Evolutionary conservation across 2,797 vertebrate genomes (phyloP), one percentile per base, ranked within the genome.

Genomic region (Pseudomugil tenellus): DNA sequence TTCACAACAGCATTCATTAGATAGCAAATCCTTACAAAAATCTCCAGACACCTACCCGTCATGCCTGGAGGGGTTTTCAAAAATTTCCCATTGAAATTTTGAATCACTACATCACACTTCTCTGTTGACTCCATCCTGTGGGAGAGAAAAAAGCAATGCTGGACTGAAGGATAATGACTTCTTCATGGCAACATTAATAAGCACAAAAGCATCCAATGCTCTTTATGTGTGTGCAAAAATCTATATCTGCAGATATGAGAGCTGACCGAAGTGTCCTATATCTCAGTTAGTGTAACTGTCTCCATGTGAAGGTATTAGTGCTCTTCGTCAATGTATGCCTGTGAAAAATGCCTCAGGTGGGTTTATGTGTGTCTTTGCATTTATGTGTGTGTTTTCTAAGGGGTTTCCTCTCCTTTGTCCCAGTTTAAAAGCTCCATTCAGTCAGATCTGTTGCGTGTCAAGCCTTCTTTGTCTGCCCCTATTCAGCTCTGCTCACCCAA

Each of bases 51-150:
- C 95, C 86, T 95, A 98, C 98, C 96, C 95, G 97, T 96, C 86
- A 99, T 96, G 87, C 98, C 97, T 54, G 97, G 97, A 77, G 97
- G 98, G 56, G 96, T 99, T 96, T 98, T 98, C 92, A 99, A 95
- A 70, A 98, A 99, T 93, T 99, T 99, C 67, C 97, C 98, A 74
- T 99, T 99, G 94, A 99, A 99, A 94, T 98, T 97, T 28, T 99
- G 97, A 94, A 99, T 99, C 88, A 99, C 96, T 88, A 98, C 96
- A 86, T 98, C 98, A 87, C 98, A 99, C 93, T 99, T 99, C 93
- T 99, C 98, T 70, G 98, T 99, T 58, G 98, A 99, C 87, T 99
- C 98, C 98, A 99, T 99, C 92, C 98, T 99, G 89, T 65, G 58
- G 90, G 85, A 67, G 8, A 70, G 17, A 65, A 5, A 59, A 23